A percentile compares a stretch with the other conserved stretches of the same genome.
Conservation (phyloP, 2,113 vertebrate species). For the Calidris pygmaea region DNA sequence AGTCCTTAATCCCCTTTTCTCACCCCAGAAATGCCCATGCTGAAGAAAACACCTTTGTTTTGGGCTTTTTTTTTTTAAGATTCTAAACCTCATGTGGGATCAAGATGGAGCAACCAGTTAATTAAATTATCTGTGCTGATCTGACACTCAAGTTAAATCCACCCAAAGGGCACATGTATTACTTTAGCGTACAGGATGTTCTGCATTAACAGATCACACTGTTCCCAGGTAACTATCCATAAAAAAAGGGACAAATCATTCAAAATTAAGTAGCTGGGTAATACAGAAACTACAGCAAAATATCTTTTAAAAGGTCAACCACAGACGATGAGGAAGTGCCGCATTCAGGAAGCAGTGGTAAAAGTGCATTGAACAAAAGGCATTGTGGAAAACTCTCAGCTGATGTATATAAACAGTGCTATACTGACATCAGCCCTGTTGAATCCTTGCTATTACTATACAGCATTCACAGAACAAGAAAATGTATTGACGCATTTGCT, state of each 20-base stretch:
- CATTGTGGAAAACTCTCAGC: neutral
- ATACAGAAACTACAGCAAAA: neutral
- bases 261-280: neutral
- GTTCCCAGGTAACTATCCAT: neutral
- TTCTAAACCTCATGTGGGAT: neutral
- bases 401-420: neutral
- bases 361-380: neutral
- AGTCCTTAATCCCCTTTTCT: neutral
- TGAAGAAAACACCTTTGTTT: neutral
- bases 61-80: neutral
- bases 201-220: neutral
- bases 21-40: neutral
- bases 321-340: neutral
- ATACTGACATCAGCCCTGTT: neutral
- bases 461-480: neutral
- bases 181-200: neutral
- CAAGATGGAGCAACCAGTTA: neutral
- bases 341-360: neutral
- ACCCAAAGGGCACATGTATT: neutral
- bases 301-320: neutral
- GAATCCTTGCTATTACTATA: neutral
- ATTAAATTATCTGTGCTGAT: neutral
- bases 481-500: fast-evolving
- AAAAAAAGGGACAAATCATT: neutral
- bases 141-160: neutral